phyloP scores from a whole-genome alignment of 1,140 invertebrate species.

The Papilio polytes region DNA sequence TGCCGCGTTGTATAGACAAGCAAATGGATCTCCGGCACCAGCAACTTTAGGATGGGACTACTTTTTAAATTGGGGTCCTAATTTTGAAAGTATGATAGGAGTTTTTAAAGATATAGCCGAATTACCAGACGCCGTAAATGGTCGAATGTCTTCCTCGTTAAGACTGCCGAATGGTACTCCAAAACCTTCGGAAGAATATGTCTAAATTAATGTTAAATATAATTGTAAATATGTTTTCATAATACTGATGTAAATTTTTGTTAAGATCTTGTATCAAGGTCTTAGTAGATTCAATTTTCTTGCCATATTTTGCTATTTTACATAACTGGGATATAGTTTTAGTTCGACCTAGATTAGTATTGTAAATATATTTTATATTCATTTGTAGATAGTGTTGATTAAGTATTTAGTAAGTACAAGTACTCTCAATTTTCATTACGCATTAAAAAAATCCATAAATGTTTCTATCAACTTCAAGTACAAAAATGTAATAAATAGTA shows the following conservation, averaged over 20 bases:
- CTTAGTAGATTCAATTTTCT: constrained; percentile 71
- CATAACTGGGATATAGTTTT: constrained; percentile 45
- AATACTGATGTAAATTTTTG: constrained; percentile 69
- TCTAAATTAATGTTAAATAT: constrained; percentile 76
- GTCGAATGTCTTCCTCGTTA: constrained; percentile 86
- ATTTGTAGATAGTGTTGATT: constrained; percentile 51
- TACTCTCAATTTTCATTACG: not conserved
- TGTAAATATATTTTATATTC: constrained; percentile 62
- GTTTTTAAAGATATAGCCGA: constrained; percentile 98
- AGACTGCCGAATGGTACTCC: constrained; percentile 87
- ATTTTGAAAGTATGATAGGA: constrained; percentile 96
- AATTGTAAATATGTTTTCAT: constrained; percentile 63
- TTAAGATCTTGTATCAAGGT: constrained; percentile 84
- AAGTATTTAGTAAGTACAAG: constrained; percentile 40
- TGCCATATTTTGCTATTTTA: constrained; percentile 80
- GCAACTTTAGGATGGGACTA: constrained; percentile 95
- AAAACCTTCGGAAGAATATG: constrained; percentile 92
- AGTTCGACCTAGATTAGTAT: constrained; percentile 58
- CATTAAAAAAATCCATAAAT: not conserved
- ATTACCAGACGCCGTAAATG: constrained; percentile 91
- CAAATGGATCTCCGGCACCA: constrained; percentile 90
- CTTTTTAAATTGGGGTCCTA: constrained; percentile 97
- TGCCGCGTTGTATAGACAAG: constrained; percentile 89
- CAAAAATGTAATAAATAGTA: not conserved
- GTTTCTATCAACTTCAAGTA: not conserved